Conservation (phyloP, 1,140 invertebrate species). For the Aporrectodea caliginosa region DNA sequence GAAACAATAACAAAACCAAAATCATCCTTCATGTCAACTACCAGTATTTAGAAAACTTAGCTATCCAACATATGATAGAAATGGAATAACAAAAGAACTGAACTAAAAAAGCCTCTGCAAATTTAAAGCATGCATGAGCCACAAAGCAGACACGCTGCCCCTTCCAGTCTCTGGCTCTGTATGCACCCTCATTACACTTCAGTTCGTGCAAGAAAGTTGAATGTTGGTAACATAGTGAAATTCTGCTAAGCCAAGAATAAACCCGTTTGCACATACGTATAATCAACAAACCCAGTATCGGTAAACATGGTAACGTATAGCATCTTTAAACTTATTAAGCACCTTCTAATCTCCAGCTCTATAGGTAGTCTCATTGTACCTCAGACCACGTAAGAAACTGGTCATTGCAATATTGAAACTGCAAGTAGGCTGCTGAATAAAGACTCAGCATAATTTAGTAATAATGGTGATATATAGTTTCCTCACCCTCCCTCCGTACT, state of each 20-base stretch:
- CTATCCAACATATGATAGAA: neutral
- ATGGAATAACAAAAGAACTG: neutral
- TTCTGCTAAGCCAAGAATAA: too few species aligned
- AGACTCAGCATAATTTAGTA: neutral
- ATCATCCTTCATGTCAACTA: neutral
- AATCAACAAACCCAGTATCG: too few species aligned
- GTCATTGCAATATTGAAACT: neutral
- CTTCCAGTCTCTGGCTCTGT: too few species aligned
- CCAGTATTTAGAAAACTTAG: neutral
- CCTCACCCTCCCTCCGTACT: slow-evolving; percentile 94
- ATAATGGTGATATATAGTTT: neutral
- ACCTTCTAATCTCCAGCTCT: too few species aligned
- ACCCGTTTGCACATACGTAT: too few species aligned
- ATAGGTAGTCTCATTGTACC: neutral
- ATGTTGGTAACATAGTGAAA: too few species aligned
- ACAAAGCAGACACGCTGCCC: too few species aligned
- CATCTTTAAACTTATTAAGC: too few species aligned
- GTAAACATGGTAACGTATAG: neutral
- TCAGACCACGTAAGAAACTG: neutral
- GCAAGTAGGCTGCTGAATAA: neutral
- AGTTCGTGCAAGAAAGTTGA: too few species aligned
- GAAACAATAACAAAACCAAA: slow-evolving; percentile 4
- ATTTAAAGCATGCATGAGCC: too few species aligned
- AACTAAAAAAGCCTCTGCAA: too few species aligned
- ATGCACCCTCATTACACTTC: too few species aligned